Base-by-base conservation (phyloP, 2,797 vertebrate genomes). In the Anguilla anguilla region DNA sequence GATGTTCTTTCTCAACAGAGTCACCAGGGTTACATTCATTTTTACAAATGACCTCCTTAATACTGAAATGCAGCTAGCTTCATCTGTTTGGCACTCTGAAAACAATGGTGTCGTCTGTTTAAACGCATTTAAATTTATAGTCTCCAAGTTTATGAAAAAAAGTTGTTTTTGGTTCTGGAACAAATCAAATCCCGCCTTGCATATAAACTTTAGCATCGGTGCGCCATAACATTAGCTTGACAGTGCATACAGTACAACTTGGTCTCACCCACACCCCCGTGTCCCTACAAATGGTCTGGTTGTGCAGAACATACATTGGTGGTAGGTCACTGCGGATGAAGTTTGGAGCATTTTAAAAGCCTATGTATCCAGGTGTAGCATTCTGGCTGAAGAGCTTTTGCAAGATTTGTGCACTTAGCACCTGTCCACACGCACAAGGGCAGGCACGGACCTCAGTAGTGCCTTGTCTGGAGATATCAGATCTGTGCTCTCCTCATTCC, bases 381-480 rank as follows among this genome's bases (percentile, higher is more conserved):
- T 72, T 83, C 59, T 11, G 10, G 35, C 53, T 10, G 28, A 57
- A 51, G 46, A 31, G 28, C 4, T 57, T 15, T 74, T 55, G 10
- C 15, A 17, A 87, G 28, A 72, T 72, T 43, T 9, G 46, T 10
- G 22, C 5, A 59, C 57, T 59, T 59, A 59, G 57, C 57, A 59
- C 57, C 57, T 59, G 57, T 59, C 57, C 35, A 83, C 55, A 87
- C 86, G n/a, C 83, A 85, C 22, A 28, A 55, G 61, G 83, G 79
- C 43, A 69, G 79, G 53, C 77, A 59, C 61, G 13, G 25, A 51
- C 86, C 53, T 69, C 46, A 25, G 53, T 57, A 84, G 72, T 31
- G 51, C 83, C 69, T 87, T 87, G 88, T 90, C 91, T 90, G 90
- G 53, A 88, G 91, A 57, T 87, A 91, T 90, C 91, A 88, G 89